These are phyloP conservation scores for Diorhabda sublineata DNA, from an alignment of 1,140 invertebrate genomes.

Conservation along the genomic window DNA sequence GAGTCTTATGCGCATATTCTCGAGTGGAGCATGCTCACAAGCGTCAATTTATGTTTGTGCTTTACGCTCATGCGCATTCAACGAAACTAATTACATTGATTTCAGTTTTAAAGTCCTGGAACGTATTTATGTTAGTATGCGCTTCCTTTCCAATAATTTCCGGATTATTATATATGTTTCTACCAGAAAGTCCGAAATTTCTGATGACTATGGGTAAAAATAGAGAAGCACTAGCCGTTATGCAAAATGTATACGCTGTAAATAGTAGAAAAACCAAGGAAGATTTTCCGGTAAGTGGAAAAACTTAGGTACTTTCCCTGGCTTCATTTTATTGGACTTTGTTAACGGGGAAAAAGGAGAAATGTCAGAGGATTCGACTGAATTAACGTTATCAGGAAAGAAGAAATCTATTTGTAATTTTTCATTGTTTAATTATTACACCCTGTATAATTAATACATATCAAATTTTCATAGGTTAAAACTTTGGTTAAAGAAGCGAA, in stretches of 20 bases:
- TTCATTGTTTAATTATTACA: too few species aligned
- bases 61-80: slow-evolving; percentile 34
- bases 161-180: slow-evolving; percentile 53
- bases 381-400: too few species aligned
- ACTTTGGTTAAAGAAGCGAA: not conserved
- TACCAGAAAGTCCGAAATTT: slow-evolving; percentile 76
- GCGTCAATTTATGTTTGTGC: slow-evolving; percentile 13
- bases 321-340: not conserved
- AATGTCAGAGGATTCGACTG: too few species aligned
- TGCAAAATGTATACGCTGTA: slow-evolving; percentile 54
- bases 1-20: too few species aligned
- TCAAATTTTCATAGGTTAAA: not conserved
- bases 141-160: slow-evolving; percentile 63
- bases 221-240: slow-evolving; percentile 59
- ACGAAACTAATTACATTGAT: not conserved
- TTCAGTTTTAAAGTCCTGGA: slow-evolving; percentile 63
- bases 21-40: not conserved
- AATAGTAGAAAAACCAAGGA: slow-evolving; percentile 58
- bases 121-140: slow-evolving; percentile 65
- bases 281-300: slow-evolving; percentile 57
- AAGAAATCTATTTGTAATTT: too few species aligned
- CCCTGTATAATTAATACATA: too few species aligned
- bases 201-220: slow-evolving; percentile 67
- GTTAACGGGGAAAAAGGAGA: too few species aligned
- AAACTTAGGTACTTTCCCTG: not conserved